Evolutionary conservation across 1,140 invertebrate species (phyloP).

Genomic region (Chelonus insularis): DNA sequence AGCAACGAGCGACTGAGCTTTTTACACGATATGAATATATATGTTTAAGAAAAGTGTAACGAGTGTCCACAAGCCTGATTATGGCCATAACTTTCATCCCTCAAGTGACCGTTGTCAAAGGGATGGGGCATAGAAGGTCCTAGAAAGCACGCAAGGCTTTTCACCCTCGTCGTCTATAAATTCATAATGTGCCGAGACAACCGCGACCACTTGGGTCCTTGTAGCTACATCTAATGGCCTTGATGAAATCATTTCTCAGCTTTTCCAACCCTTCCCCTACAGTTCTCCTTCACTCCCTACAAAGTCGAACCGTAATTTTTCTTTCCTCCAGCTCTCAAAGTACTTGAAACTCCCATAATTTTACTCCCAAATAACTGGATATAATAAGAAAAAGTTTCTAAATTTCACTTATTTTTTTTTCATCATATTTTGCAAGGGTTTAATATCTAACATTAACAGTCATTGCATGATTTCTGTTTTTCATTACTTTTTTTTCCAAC

Average conservation of each 20-base stretch:
- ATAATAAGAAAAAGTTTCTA: too few species aligned
- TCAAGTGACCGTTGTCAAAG: constrained; percentile 12
- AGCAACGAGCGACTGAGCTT: constrained; percentile 24
- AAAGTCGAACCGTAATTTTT: not conserved
- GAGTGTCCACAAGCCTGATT: constrained; percentile 3
- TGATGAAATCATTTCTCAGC: not conserved
- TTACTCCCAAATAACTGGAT: too few species aligned
- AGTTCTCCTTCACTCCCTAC: not conserved
- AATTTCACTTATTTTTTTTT: too few species aligned
- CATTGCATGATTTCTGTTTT: too few species aligned
- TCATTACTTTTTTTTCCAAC: too few species aligned
- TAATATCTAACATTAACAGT: too few species aligned
- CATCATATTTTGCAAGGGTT: too few species aligned
- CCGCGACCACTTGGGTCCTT: not conserved
- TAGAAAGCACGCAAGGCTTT: constrained; percentile 14
- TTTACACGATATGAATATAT: not conserved
- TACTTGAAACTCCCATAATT: not conserved
- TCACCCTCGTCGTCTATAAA: constrained; percentile 15
- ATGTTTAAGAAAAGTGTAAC: not conserved
- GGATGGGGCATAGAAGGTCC: too few species aligned
- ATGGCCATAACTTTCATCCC: constrained; percentile 16
- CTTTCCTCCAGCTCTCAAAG: not conserved
- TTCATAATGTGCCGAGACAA: constrained; percentile 14
- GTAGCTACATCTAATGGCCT: not conserved
- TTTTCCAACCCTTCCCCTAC: not conserved